Conservation (phyloP, 2,113 vertebrate species). For the Vulpes lagopus region DNA sequence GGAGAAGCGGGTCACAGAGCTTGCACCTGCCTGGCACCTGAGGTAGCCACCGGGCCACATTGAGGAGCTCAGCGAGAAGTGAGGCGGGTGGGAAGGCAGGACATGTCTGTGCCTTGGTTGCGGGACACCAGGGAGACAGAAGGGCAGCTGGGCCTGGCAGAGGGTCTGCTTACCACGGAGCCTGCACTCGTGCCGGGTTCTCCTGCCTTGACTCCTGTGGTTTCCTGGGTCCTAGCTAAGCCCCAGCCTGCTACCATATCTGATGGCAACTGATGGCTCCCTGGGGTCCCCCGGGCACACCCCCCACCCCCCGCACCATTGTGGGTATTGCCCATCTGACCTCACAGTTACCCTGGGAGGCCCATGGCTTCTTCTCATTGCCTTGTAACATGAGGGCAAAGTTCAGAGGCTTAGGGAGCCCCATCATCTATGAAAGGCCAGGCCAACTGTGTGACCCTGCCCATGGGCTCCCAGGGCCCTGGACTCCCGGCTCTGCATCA, state of each 20-base stretch:
- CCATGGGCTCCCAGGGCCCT: not conserved
- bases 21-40: fast-evolving
- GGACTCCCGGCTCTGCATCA: not conserved
- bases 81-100: no score
- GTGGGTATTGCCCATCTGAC: not conserved
- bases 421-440: not conserved
- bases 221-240: not conserved
- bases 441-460: not conserved
- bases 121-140: not conserved
- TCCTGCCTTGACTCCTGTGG: not conserved
- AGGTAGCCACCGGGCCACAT: no score
- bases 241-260: not conserved
- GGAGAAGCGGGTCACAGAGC: fast-evolving
- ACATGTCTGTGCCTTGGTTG: not conserved
- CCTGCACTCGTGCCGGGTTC: fast-evolving
- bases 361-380: fast-evolving
- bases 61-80: no score
- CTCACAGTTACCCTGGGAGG: fast-evolving
- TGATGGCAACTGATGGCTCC: not conserved
- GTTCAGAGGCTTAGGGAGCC: not conserved
- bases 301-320: fast-evolving
- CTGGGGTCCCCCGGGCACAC: not conserved
- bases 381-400: not conserved
- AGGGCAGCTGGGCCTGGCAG: fast-evolving
- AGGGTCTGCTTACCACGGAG: not conserved